Base-by-base conservation (phyloP, 2,113 vertebrate species). In the Anoura caudifer region DNA sequence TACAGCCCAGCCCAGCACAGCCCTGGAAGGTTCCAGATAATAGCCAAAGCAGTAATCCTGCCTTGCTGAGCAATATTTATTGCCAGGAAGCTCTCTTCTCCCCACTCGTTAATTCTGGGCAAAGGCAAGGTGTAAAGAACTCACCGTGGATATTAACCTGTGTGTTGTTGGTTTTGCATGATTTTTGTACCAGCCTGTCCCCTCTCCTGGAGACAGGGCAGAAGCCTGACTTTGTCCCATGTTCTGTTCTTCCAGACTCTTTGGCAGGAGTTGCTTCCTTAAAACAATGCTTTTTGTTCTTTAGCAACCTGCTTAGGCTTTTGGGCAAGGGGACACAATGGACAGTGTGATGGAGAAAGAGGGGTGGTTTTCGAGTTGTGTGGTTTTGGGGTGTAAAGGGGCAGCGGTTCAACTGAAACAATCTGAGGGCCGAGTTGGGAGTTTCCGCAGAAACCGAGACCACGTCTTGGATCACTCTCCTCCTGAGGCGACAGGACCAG, bases 351-450 rank as follows among this genome's bases (percentile, higher is more conserved):
- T 16, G 8, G n/a, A 10, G 4, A 33, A 20, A 38, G 2, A 4
- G 8, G 3, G 7, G 10, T 4, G 4, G 8, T 16, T 45, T 45
- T 16, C 11, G 1, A 52, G 14, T 19, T 33, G 20, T 14, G 19
- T 43, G 43, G 65, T 59, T 3, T 19, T 1, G 36, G 12, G 9
- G 0, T 3, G 86, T 36, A 38, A 41, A 20, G 80, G 11, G 2
- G n/a, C 2, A 20, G 47, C 36, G 26, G 7, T 28, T 33, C 24
- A 28, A 50, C 33, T 8, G 11, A 38, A 43, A 38, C 0, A 4
- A 1, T 4, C 16, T 14, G 24, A 22, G 3, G 5, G 5, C 26
- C 0, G 4, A 38, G 2, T n/a, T 59, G 45, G 5, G 47, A 72
- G 10, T 47, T 72, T 92, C n/a, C 12, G 13, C 17, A 54, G 69